phyloP scores from a whole-genome alignment of 2,113 vertebrate genomes.

The Deroptyus accipitrinus region DNA sequence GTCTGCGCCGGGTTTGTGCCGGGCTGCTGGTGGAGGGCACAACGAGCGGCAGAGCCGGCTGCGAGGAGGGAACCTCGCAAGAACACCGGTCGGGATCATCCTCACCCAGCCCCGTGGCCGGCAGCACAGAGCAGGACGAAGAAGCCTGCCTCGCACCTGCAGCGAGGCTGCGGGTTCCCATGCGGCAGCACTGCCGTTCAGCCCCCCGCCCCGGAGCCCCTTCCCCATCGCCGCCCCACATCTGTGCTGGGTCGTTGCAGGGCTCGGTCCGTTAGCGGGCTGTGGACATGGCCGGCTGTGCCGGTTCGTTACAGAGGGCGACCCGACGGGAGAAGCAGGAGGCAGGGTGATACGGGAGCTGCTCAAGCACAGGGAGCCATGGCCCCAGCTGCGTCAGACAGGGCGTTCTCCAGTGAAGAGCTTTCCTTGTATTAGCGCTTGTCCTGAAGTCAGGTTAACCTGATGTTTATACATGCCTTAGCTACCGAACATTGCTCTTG shows the following conservation, averaged over 20 bases:
- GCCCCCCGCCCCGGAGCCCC: fast-evolving
- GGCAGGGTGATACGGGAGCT: background rate
- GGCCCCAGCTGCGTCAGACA: background rate
- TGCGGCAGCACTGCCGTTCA: background rate
- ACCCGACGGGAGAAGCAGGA: background rate
- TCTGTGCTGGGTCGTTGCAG: background rate
- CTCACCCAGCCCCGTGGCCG: background rate
- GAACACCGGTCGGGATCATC: fast-evolving
- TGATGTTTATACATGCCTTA: background rate
- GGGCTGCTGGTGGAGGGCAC: background rate
- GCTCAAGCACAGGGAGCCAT: fast-evolving
- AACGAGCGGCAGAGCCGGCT: fast-evolving
- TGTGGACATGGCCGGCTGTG: fast-evolving
- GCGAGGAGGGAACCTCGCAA: background rate
- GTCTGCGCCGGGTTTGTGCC: fast-evolving
- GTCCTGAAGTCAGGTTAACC: background rate
- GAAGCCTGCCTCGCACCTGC: background rate
- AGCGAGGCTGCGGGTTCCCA: fast-evolving
- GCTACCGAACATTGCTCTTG: background rate
- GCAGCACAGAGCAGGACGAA: fast-evolving
- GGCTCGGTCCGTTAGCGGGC: fast-evolving
- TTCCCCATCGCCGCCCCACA: fast-evolving
- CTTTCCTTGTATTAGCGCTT: background rate
- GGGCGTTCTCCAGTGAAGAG: background rate
- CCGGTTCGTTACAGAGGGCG: background rate